Percentiles rank a stretch among this genome's conserved stretches.
Evolutionary conservation across 1,140 invertebrate genomes (phyloP).

Genomic region (Epicauta chinensis): DNA sequence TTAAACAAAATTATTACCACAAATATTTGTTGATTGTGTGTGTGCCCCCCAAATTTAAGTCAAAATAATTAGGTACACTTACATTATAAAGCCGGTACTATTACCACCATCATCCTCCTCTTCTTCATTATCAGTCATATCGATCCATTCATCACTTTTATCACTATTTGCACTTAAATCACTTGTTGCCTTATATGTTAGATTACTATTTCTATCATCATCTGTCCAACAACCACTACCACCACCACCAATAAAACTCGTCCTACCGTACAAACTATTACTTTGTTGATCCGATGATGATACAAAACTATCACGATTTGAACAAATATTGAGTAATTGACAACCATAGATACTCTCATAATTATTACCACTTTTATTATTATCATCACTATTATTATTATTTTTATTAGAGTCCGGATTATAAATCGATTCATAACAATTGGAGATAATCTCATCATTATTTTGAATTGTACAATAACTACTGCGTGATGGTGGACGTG

Average conservation of each 20-base stretch:
- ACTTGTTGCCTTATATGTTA: slow-evolving; percentile 39
- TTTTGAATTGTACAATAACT: slow-evolving; percentile 21
- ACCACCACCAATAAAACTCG: slow-evolving; percentile 45
- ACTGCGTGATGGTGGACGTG: slow-evolving; percentile 26
- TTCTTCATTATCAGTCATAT: slow-evolving; percentile 54
- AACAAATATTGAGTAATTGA: slow-evolving; percentile 42
- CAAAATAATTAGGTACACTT: slow-evolving; percentile 28
- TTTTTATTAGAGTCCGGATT: slow-evolving; percentile 17
- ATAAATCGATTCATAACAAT: slow-evolving; percentile 39
- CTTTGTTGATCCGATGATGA: slow-evolving; percentile 59
- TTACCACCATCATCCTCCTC: slow-evolving; percentile 25
- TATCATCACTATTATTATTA: slow-evolving; percentile 18
- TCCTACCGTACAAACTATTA: slow-evolving; percentile 57
- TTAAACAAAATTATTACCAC: too few relatives aligned
- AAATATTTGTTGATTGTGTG: too few relatives aligned
- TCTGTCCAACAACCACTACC: slow-evolving; percentile 50
- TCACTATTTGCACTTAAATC: slow-evolving; percentile 49
- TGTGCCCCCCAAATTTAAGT: not conserved
- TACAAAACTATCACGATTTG: slow-evolving; percentile 48
- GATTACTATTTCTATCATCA: slow-evolving; percentile 45
- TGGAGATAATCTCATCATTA: slow-evolving; percentile 24
- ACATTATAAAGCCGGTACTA: slow-evolving; percentile 44
- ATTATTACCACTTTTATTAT: slow-evolving; percentile 27
- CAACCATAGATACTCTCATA: slow-evolving; percentile 35
- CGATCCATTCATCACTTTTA: slow-evolving; percentile 60